Evolutionary conservation across 1,140 invertebrate genomes (phyloP).

Genomic region (Tigriopus japonicus): DNA sequence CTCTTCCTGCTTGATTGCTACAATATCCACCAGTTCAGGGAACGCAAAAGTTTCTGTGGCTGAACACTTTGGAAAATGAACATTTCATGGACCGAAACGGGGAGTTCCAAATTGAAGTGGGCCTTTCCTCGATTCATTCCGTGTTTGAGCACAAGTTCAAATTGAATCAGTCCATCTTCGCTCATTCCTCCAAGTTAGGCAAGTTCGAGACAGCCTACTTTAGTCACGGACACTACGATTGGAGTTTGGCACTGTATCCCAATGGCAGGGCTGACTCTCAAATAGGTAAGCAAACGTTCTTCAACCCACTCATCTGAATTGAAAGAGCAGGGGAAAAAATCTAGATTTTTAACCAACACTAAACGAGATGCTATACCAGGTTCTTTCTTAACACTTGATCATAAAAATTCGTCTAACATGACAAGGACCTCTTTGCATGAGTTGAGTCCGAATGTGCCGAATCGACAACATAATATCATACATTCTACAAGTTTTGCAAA

Average conservation of each 20-base stretch:
- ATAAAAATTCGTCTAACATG: no score
- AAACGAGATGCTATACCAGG: no score
- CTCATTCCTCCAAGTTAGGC: slow-evolving; percentile 21
- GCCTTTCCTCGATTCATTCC: slow-evolving; percentile 52
- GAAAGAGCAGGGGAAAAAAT: no score
- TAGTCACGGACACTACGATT: slow-evolving; percentile 59
- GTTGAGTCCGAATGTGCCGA: no score
- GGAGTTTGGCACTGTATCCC: slow-evolving; percentile 55
- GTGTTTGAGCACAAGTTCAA: slow-evolving; percentile 50
- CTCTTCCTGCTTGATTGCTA: no score
- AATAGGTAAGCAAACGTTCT: not conserved
- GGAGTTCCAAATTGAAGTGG: slow-evolving; percentile 61
- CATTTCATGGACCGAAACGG: slow-evolving; percentile 62
- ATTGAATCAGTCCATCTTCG: slow-evolving; percentile 29
- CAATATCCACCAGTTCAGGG: slow-evolving; percentile 49
- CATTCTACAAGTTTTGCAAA: no score
- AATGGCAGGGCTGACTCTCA: not conserved
- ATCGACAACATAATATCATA: no score
- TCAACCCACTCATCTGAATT: no score
- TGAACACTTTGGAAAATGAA: slow-evolving; percentile 48
- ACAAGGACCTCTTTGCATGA: no score
- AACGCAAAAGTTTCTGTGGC: slow-evolving; percentile 53
- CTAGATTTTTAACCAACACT: no score
- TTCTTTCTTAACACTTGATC: no score
- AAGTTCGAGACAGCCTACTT: slow-evolving; percentile 50